phyloP scores from a whole-genome alignment of 2,113 vertebrate genomes.

The Isichthys henryi region DNA sequence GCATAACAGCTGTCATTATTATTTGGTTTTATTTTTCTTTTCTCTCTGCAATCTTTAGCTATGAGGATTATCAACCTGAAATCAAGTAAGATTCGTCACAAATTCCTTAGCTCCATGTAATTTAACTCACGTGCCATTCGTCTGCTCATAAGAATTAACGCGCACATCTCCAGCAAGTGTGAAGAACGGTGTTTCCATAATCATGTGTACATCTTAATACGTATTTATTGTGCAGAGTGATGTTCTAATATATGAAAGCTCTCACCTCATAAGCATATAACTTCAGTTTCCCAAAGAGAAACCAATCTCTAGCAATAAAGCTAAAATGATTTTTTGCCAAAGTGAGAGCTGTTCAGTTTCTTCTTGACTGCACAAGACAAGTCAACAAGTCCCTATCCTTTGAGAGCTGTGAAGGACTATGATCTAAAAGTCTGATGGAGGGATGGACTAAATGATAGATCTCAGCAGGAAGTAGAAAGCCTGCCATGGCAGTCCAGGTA shows the following conservation, averaged over 20 bases:
- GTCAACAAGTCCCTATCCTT: not conserved
- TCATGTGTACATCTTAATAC: not conserved
- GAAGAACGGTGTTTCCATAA: not conserved
- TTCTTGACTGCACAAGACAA: not conserved
- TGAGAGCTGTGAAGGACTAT: slow-evolving; percentile 3
- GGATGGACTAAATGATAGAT: slow-evolving; percentile 11
- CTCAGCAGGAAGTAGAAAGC: slow-evolving; percentile 39
- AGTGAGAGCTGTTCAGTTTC: not conserved
- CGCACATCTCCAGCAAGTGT: not conserved
- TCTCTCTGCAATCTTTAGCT: slow-evolving; percentile 75
- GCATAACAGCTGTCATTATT: too few species aligned
- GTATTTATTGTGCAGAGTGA: not conserved
- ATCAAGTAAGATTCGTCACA: slow-evolving; percentile 89
- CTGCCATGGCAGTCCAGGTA: slow-evolving; percentile 76
- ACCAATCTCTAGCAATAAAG: not conserved
- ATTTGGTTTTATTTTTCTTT: slow-evolving; percentile 69
- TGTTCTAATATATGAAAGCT: not conserved
- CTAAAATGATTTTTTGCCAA: not conserved
- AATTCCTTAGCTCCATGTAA: not conserved
- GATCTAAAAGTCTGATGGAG: slow-evolving; percentile 2
- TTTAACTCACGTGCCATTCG: slow-evolving; percentile 48
- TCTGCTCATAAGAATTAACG: slow-evolving; percentile 60
- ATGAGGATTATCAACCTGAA: slow-evolving; percentile 90
- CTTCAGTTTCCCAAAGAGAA: not conserved
- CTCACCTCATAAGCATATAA: not conserved